A percentile compares a stretch with the other conserved stretches of the same genome.
These are phyloP conservation scores for Brachypodius melanocephalos DNA, from an alignment of 2,113 vertebrate species.

Conservation along the genomic window DNA sequence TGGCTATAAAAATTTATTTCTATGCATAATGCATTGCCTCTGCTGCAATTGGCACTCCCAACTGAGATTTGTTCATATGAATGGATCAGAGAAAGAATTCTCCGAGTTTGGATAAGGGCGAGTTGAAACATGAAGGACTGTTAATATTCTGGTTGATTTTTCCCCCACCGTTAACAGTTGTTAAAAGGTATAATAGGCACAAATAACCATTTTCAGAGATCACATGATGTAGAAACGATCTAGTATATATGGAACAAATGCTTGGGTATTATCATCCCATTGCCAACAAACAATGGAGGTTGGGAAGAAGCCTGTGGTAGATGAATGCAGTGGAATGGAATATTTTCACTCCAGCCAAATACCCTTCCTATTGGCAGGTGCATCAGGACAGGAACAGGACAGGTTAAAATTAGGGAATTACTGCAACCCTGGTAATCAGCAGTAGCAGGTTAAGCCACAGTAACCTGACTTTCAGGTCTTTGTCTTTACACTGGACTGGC, in stretches of 20 bases:
- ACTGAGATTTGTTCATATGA: background rate
- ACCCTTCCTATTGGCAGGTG: background rate
- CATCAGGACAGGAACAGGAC: background rate
- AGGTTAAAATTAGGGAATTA: background rate
- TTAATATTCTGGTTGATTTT: background rate
- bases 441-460: background rate
- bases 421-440: background rate
- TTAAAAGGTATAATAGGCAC: background rate
- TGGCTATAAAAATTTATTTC: background rate
- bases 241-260: background rate
- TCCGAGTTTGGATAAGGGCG: background rate
- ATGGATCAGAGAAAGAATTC: background rate
- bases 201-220: background rate
- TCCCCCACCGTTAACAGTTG: background rate
- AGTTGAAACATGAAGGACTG: background rate
- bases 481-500: background rate
- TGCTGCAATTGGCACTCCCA: background rate
- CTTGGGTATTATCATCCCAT: background rate
- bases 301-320: background rate
- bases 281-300: rapidly evolving
- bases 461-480: background rate
- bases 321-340: background rate
- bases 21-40: background rate
- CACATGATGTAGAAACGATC: background rate
- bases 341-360: background rate